A percentile compares a stretch with the other conserved stretches of the same genome.
Evolutionary conservation across 2,113 vertebrate genomes (phyloP).

Genomic region (Sebastes schlegelii): DNA sequence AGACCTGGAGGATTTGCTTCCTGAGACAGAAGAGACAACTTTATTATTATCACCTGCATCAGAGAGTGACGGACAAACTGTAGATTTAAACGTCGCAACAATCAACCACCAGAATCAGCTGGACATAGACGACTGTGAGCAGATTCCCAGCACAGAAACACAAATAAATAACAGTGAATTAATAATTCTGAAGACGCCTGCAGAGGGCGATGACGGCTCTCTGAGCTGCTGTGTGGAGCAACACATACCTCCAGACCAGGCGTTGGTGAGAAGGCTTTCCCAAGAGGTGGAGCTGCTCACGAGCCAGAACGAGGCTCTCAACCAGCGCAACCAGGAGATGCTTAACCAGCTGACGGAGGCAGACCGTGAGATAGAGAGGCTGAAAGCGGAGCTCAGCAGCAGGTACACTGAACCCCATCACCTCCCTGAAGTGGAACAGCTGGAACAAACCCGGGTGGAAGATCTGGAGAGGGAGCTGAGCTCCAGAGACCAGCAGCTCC

Average conservation of each 20-base stretch:
- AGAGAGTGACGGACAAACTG: constrained; percentile 2
- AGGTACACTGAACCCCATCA: constrained; percentile 42
- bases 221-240: constrained; percentile 34
- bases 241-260: constrained; percentile 31
- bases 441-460: constrained; percentile 17
- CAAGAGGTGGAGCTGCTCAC: constrained; percentile 68
- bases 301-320: constrained; percentile 72
- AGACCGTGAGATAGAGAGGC: constrained; percentile 77
- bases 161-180: not conserved
- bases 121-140: constrained; percentile 5
- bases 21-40: constrained; percentile 19
- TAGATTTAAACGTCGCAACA: constrained; percentile 2
- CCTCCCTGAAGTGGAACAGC: constrained; percentile 63
- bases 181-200: not conserved
- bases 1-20: constrained; percentile 42
- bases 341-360: constrained; percentile 82
- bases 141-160: constrained; percentile 29
- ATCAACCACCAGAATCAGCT: constrained; percentile 27
- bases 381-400: constrained; percentile 69
- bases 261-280: constrained; percentile 46
- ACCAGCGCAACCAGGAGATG: constrained; percentile 82
- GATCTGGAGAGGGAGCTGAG: constrained; percentile 66
- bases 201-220: not conserved
- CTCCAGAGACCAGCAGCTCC: constrained; percentile 61
- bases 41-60: constrained; percentile 28